Conservation (phyloP, 2,113 vertebrate species). For the Crotalus tigris region DNA sequence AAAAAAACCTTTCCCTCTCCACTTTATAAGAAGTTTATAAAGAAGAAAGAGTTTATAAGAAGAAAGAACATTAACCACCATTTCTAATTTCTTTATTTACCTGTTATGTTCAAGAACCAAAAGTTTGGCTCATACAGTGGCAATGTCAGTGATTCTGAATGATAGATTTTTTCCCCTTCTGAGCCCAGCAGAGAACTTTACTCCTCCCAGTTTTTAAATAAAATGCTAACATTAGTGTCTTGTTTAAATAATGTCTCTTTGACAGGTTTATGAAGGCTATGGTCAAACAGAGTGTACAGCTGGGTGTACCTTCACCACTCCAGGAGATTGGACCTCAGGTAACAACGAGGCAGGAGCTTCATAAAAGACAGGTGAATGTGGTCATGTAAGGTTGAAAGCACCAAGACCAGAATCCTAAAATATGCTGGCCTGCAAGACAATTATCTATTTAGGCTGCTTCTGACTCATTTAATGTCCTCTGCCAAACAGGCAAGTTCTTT, state of each 20-base stretch:
- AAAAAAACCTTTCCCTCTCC: not conserved
- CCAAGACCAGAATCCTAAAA: not conserved
- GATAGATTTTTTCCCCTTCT: not conserved
- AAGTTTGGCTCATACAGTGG: not conserved
- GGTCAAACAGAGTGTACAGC: conserved; percentile 98
- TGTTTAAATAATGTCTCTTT: conserved; percentile 14
- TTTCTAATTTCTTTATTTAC: not conserved
- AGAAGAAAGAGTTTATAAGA: not conserved
- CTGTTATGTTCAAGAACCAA: not conserved
- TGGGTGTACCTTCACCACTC: conserved; percentile 95
- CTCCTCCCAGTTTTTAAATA: not conserved
- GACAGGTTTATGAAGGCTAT: conserved; percentile 95
- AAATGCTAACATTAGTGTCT: rapidly evolving
- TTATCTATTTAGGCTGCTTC: not conserved
- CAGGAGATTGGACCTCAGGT: conserved; percentile 98
- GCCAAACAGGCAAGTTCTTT: not conserved
- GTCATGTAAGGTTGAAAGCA: not conserved
- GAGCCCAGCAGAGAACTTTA: not conserved
- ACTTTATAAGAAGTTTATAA: no score
- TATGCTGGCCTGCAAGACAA: not conserved
- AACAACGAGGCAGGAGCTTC: conserved; percentile 15
- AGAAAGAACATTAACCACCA: not conserved
- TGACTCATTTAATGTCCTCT: not conserved
- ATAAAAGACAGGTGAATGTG: not conserved
- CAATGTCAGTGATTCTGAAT: rapidly evolving